A percentile compares a stretch with the other conserved stretches of the same genome.
Evolutionary conservation across 1,140 invertebrate species (phyloP).

Genomic region (Sitobion miscanthi): DNA sequence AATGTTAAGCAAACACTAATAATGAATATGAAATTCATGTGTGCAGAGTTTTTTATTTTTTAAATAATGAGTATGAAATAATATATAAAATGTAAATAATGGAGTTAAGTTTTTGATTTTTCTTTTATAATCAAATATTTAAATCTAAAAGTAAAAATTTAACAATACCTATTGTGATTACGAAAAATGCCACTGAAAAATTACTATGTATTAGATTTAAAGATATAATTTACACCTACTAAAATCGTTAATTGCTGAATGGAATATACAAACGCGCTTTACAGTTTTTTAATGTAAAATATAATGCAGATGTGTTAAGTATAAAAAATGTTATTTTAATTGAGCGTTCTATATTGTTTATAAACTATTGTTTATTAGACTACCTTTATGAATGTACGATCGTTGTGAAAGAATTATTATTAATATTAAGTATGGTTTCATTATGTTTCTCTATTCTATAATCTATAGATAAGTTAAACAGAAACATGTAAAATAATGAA

Average conservation of each 20-base stretch:
- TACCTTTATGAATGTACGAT: not conserved
- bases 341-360: not conserved
- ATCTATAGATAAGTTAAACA: too few species aligned
- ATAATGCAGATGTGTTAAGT: not conserved
- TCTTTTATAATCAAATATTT: not conserved
- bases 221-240: not conserved
- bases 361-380: not conserved
- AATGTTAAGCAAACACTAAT: not conserved
- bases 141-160: too few species aligned
- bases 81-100: not conserved
- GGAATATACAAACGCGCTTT: not conserved
- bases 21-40: not conserved
- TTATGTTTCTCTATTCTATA: too few species aligned
- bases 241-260: not conserved
- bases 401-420: not conserved
- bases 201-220: not conserved
- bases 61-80: not conserved
- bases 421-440: too few species aligned
- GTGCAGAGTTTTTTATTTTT: not conserved
- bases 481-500: too few species aligned
- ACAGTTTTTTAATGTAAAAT: not conserved
- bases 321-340: not conserved
- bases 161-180: not conserved
- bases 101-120: not conserved
- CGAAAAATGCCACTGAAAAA: not conserved